These are phyloP conservation scores for Scaptomyza parva DNA, from an alignment of 2,888 invertebrate species.

Conservation along the genomic window DNA sequence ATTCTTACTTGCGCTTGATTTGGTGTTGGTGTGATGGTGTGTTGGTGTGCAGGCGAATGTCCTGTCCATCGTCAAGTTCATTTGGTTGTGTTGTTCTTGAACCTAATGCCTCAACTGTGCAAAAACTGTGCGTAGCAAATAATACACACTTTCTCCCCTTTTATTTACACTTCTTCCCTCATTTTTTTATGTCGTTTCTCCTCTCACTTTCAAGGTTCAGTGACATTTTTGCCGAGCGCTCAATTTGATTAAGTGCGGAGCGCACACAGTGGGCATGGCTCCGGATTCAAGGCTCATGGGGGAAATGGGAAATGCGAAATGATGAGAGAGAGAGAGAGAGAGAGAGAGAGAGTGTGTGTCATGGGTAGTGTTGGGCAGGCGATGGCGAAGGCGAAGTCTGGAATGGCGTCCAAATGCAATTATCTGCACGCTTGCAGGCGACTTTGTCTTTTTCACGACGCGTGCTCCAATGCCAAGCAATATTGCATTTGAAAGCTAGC, in stretches of 20 bases:
- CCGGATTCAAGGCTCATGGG: slow-evolving; percentile 32
- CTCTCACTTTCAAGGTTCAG: slow-evolving; percentile 67
- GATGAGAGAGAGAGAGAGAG: background rate
- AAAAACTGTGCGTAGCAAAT: slow-evolving; percentile 60
- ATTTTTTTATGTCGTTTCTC: background rate
- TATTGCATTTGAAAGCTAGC: slow-evolving; percentile 64
- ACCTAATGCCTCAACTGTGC: slow-evolving; percentile 63
- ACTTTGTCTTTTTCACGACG: slow-evolving; percentile 23
- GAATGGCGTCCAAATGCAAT: slow-evolving; percentile 67
- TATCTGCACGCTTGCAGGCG: slow-evolving; percentile 62
- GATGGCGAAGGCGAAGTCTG: slow-evolving; percentile 6
- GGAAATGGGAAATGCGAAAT: background rate
- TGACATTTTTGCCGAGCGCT: slow-evolving; percentile 73
- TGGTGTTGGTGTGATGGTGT: background rate
- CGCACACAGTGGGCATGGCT: slow-evolving; percentile 34
- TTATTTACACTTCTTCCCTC: slow-evolving; percentile 12
- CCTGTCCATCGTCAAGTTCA: slow-evolving; percentile 72
- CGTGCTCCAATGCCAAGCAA: slow-evolving; percentile 64
- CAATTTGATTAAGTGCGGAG: slow-evolving; percentile 76
- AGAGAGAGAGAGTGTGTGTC: too few relatives aligned
- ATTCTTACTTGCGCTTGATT: slow-evolving; percentile 4
- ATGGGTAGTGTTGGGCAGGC: too few relatives aligned
- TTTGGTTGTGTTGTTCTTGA: slow-evolving; percentile 67
- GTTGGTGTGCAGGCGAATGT: slow-evolving; percentile 61
- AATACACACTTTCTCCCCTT: slow-evolving; percentile 61